Base-by-base conservation (phyloP, 92 coral and sea anemone species). In the Parazoanthus darwini region DNA sequence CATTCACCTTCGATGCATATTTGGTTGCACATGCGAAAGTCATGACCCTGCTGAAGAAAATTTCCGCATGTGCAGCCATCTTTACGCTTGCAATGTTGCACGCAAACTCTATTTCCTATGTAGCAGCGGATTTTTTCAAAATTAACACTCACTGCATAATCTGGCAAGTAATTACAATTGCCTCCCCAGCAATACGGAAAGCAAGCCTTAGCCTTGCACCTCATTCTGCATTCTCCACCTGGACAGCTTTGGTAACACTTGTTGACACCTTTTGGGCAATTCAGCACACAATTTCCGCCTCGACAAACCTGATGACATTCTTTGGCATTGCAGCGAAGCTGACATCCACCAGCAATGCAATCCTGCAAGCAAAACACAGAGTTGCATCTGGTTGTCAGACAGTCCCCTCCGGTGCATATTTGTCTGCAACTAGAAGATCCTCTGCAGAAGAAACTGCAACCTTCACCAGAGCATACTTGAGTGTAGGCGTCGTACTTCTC, bases 401-500 rank as follows among this genome's bases (percentile, higher is more conserved):
- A 82, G 56, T 82, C 58, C 39, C 86, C 86, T n/a, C 86, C 86
- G 33, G 65, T 68, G 43, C 86, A 82, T 23, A 82, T 68, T 46
- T 82, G 86, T 23, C 18, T 68, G 78, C 86, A 82, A 3, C 43
- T 82, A 38, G 66, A 68, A 66, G 78, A 82, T 11, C 72, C 20
- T 82, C 76, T 82, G 81, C 98, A 95, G 48, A 77, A 89, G 88
- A 95, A 93, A 75, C 84, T 88, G 76, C 98, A 95, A 25, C 89
- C 85, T 36, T 93, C 95, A 39, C 94, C 94, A 39, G 93, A 79
- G 82, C 98, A 95, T 56, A 95, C 89, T 48, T 95, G 98, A 68
- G 93, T 91, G 78, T 93, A 93, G 1, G 78, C 44, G 68, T 89
- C 87, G 73, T 90, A 88, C 56, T 76, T 75, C 16, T 68, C 50